These are phyloP conservation scores for Tachina lurida DNA, from an alignment of 2,888 invertebrate genomes.

Conservation along the genomic window DNA sequence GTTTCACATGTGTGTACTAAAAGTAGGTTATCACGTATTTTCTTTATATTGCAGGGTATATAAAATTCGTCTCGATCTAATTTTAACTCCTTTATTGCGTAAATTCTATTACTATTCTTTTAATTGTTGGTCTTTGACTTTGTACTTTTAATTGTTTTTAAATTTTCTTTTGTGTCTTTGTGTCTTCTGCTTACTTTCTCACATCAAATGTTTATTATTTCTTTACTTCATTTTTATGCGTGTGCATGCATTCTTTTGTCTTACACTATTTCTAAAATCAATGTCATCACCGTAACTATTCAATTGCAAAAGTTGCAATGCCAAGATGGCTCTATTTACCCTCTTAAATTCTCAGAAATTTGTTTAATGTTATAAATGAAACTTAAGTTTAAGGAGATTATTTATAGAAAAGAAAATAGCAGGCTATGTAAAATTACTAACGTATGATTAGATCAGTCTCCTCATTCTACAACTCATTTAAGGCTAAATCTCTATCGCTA, in stretches of 20 bases:
- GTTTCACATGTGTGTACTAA: too few species aligned
- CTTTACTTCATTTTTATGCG: background rate
- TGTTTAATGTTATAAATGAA: too few species aligned
- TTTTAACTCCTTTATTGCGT: background rate
- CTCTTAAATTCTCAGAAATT: too few species aligned
- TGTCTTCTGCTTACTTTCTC: slow-evolving; percentile 29
- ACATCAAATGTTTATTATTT: slow-evolving; percentile 5
- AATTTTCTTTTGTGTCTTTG: slow-evolving; percentile 1
- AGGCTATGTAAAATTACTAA: too few species aligned
- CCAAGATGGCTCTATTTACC: too few species aligned
- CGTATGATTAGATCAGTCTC: too few species aligned
- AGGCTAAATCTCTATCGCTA: too few species aligned
- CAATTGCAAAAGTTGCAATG: background rate
- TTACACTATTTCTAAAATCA: slow-evolving; percentile 35
- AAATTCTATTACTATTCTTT: slow-evolving; percentile 6
- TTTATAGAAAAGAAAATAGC: too few species aligned
- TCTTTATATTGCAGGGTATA: background rate
- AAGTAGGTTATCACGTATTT: background rate
- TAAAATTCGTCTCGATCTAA: background rate
- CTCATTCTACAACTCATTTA: too few species aligned
- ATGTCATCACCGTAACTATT: slow-evolving; percentile 34
- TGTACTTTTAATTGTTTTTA: slow-evolving; percentile 33
- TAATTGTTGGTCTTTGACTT: slow-evolving; percentile 30
- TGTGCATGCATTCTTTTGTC: background rate
- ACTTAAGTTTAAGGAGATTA: too few species aligned